Base-by-base conservation (phyloP, 2,797 vertebrate species). In the Peromyscus aztecus region DNA sequence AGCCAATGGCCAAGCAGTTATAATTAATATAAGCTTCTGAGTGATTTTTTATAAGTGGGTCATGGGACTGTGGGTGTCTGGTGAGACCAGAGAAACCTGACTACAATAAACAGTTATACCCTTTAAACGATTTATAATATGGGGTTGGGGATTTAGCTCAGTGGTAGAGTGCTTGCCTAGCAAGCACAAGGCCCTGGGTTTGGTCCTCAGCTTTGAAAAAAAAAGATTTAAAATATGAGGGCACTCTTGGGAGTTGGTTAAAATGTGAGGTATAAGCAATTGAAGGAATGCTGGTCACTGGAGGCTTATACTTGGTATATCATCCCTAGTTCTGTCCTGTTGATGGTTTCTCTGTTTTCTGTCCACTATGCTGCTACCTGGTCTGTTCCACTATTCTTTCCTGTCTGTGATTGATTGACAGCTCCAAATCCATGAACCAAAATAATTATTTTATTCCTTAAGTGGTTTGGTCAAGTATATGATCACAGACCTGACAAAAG, bases 331-430 rank as follows among this genome's bases (percentile, higher is more conserved):
- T 23, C 7, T n/a, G 4, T 21, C 4, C 21, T 34, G 6, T 4
- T 65, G 31, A 67, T n/a, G 16, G 21, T 57, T 55, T 81, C 55
- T 59, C 55, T 29, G n/a, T 40, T 55, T 37, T 27, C 14, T 86
- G 46, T 13, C 12, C 6, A 29, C 0, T n/a, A 1, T 17, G 0
- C 19, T 9, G 21, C 52, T 12, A 37, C 34, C 46, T 10, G 11
- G 13, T 52, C 5, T 37, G 13, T 10, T 27, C 7, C 7, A 37
- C 4, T n/a, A 37, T 67, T 27, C 2, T 24, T 29, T 69, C 21
- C 65, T 16, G 2, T 2, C 34, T 27, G 34, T 27, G 19, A 65
- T 46, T 9, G 5, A 85, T 2, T 21, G 29, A 23, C 19, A 49
- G 11, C 29, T 34, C 31, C 29, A 67, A 67, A 57, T 49, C 17